Conservation (phyloP, 2,888 invertebrate species). For the Reticulitermes lucifugus region DNA sequence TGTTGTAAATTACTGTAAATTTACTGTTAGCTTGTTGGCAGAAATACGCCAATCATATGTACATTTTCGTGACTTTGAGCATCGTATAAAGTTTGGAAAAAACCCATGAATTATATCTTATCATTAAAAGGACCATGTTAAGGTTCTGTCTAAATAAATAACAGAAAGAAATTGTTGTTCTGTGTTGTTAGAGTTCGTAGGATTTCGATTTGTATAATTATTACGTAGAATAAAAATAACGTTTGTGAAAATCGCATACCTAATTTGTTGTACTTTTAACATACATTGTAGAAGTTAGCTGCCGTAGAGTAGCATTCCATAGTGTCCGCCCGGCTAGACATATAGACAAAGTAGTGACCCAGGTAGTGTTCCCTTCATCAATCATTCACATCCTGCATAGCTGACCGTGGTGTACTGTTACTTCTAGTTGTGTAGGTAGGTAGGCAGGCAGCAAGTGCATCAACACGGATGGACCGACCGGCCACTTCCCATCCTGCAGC, state of each 20-base stretch:
- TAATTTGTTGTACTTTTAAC: slow-evolving; percentile 52
- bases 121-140: background rate
- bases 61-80: background rate
- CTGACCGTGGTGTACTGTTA: slow-evolving; percentile 16
- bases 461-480: slow-evolving; percentile 21
- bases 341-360: slow-evolving; percentile 25
- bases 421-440: slow-evolving; percentile 13
- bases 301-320: slow-evolving; percentile 43
- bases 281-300: slow-evolving; percentile 41
- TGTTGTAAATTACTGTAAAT: slow-evolving; percentile 45
- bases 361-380: slow-evolving; percentile 28
- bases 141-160: slow-evolving; percentile 26
- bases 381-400: slow-evolving; percentile 19
- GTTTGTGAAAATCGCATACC: slow-evolving; percentile 52
- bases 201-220: slow-evolving; percentile 49
- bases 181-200: slow-evolving; percentile 48
- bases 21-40: slow-evolving; percentile 40
- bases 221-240: slow-evolving; percentile 52
- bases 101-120: background rate
- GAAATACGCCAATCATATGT: background rate
- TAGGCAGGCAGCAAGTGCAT: background rate
- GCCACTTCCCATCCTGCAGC: background rate
- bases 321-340: slow-evolving; percentile 28
- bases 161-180: slow-evolving; percentile 43
- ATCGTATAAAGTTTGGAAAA: no score